phyloP scores from a whole-genome alignment of 2,797 vertebrate genomes.

The Falco biarmicus region DNA sequence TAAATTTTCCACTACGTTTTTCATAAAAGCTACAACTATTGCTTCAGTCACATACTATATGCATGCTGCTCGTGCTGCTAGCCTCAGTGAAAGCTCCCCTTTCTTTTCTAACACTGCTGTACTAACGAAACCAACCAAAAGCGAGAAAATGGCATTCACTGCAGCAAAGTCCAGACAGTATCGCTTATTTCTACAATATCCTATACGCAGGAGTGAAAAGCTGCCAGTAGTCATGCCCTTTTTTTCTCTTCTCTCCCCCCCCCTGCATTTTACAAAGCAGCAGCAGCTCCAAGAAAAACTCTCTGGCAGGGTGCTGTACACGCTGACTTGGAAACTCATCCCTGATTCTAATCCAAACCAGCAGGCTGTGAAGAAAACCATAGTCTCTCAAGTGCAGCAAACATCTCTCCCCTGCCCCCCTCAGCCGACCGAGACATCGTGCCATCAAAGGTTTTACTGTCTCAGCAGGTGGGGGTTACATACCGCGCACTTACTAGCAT shows the following conservation, averaged over 20 bases:
- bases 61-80: background rate
- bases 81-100: background rate
- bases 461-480: background rate
- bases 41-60: background rate
- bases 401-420: background rate
- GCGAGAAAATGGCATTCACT: background rate
- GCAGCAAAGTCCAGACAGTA: background rate
- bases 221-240: background rate
- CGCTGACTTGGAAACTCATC: conserved; percentile 38
- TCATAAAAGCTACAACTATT: background rate
- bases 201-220: background rate
- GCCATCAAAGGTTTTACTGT: conserved; percentile 37
- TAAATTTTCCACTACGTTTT: background rate
- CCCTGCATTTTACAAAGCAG: conserved; percentile 4
- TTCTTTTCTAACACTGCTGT: background rate
- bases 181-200: background rate
- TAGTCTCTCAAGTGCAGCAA: conserved; percentile 15
- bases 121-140: background rate
- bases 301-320: background rate
- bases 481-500: background rate
- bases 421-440: background rate
- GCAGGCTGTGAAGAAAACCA: conserved; percentile 50
- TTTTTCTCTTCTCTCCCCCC: background rate
- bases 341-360: conserved; percentile 67
- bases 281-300: conserved; percentile 26